These are phyloP conservation scores for Aphrophora alni DNA, from an alignment of 2,888 invertebrate genomes.

Conservation along the genomic window DNA sequence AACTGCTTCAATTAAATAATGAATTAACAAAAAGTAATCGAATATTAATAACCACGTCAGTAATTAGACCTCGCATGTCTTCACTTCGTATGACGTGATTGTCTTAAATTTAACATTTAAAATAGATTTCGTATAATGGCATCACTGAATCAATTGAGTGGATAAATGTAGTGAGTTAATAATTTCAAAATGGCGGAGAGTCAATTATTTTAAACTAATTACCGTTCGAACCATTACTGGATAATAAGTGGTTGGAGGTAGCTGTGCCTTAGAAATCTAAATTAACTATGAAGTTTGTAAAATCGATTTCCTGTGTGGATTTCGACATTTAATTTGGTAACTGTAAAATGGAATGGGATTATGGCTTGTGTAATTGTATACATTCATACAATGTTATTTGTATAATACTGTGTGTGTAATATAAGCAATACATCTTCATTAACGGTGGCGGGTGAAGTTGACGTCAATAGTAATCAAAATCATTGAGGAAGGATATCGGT, in stretches of 20 bases:
- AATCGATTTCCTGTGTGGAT: not conserved
- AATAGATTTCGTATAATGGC: not conserved
- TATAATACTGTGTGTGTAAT: too few relatives aligned
- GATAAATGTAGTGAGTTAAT: not conserved
- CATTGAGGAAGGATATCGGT: too few relatives aligned
- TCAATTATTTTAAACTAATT: constrained; percentile 6
- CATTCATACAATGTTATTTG: too few relatives aligned
- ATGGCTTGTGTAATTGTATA: too few relatives aligned
- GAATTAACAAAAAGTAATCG: too few relatives aligned
- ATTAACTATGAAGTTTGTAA: not conserved
- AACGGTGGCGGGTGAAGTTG: too few relatives aligned
- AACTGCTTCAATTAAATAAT: too few relatives aligned
- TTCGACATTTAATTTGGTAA: not conserved
- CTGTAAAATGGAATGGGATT: not conserved
- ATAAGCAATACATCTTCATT: too few relatives aligned
- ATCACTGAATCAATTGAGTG: not conserved
- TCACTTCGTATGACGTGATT: not conserved
- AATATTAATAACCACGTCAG: not conserved
- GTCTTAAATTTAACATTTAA: not conserved
- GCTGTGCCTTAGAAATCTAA: not conserved
- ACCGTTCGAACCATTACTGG: not conserved
- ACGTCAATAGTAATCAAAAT: too few relatives aligned
- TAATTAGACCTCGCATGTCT: not conserved
- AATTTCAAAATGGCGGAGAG: not conserved
- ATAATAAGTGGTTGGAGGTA: not conserved